phyloP scores from a whole-genome alignment of 1,140 invertebrate species.

The Bombus balteatus region DNA sequence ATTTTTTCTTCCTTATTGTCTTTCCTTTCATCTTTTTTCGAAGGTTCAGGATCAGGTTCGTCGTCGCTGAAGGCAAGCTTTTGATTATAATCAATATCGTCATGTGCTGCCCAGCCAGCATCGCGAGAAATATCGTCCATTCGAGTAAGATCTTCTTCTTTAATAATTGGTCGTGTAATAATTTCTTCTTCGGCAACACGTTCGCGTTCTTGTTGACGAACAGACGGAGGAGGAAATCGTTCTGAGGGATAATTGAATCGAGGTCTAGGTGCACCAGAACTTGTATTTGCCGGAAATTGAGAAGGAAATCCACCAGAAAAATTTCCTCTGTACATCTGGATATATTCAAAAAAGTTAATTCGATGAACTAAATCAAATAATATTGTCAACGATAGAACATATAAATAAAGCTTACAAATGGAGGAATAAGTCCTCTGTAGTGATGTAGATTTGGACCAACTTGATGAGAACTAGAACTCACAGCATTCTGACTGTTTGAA shows the following conservation, averaged over 20 bases:
- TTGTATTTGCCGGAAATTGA: slow-evolving; percentile 79
- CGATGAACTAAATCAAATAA: not conserved
- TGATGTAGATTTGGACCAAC: slow-evolving; percentile 81
- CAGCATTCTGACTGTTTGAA: slow-evolving; percentile 72
- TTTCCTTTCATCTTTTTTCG: slow-evolving; percentile 66
- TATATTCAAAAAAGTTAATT: not conserved
- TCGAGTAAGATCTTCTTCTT: slow-evolving; percentile 94
- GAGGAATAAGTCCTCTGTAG: slow-evolving; percentile 89
- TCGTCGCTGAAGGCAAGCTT: slow-evolving; percentile 97
- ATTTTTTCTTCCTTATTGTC: slow-evolving; percentile 72
- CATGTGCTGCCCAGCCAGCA: slow-evolving; percentile 94
- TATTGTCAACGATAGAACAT: not conserved
- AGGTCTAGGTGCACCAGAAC: slow-evolving; percentile 76
- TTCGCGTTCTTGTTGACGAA: slow-evolving; percentile 71
- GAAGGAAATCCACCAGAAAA: slow-evolving; percentile 79
- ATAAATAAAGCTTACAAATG: slow-evolving; percentile 84
- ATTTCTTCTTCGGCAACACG: slow-evolving; percentile 79
- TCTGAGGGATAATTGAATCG: slow-evolving; percentile 81
- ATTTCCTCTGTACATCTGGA: slow-evolving; percentile 82
- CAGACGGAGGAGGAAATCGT: slow-evolving; percentile 72
- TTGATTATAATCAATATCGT: slow-evolving; percentile 97
- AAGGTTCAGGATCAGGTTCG: slow-evolving; percentile 84
- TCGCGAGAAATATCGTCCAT: slow-evolving; percentile 95
- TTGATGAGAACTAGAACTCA: slow-evolving; percentile 81
- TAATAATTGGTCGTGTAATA: slow-evolving; percentile 91